Evolutionary conservation across 2,888 invertebrate genomes (phyloP), one percentile per base, ranked within the genome.

Genomic region (Octonoba sinensis): DNA sequence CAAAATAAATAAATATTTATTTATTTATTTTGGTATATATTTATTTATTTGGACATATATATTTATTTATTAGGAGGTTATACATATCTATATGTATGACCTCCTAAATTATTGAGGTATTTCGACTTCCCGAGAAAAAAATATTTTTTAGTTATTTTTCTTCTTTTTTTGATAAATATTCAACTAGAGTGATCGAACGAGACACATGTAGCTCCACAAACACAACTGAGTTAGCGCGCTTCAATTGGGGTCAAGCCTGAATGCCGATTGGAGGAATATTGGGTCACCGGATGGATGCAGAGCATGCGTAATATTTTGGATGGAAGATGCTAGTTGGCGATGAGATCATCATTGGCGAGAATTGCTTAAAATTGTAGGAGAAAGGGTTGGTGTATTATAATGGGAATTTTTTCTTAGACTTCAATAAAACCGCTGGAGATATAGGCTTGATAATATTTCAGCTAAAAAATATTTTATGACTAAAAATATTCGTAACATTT

Each of bases 181-280:
- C 18, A 18, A 44, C 18, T n/a, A 12, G 60, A 18, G 36, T 36
- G 27, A 36, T 13, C 1, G 8, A 60, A 16, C 44, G 12, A 27
- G 49, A 47, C 24, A 65, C 65, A 74, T 46, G 56, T 18, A 57
- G 47, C 27, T 71, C 71, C 46, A 71, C 66, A 78, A 72, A 79
- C 51, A 56, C 72, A 72, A 79, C 72, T 54, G 60, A 79, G 78
- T 79, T 79, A 59, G 65, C 72, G 65, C 78, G 78, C 78, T 60
- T 6, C 60, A 79, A 79, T 66, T 67, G 72, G 60, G 78, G 72
- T 78, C 78, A 79, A 56, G 46, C 27, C 46, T 22, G 27, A 54
- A 71, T 18, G 60, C 56, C 54, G 59, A 79, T 72, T 79, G 72
- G 78, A 54, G 49, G 47, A n/a, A 72, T 65, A 59, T 66, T 66